These are phyloP conservation scores for Paratrypauchen microcephalus DNA, from an alignment of 2,797 vertebrate genomes.

Conservation along the genomic window DNA sequence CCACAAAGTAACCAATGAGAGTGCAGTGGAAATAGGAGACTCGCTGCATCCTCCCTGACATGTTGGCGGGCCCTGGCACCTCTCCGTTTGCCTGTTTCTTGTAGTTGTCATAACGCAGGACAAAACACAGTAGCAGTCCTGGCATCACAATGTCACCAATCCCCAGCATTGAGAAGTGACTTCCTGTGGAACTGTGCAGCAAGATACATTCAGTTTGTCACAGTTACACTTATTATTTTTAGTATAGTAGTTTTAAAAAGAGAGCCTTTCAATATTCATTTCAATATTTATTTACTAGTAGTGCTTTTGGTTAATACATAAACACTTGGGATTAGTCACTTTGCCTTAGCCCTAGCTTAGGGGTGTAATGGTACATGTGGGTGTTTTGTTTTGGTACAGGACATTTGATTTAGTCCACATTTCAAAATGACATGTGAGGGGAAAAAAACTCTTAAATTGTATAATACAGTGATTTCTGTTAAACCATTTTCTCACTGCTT, in stretches of 20 bases:
- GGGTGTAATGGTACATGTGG: too few relatives aligned
- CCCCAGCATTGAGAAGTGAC: conserved; percentile 99
- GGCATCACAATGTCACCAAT: conserved; percentile 99
- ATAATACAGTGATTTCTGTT: too few relatives aligned
- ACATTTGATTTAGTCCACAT: too few relatives aligned
- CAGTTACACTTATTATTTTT: neutral
- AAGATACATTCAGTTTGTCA: neutral
- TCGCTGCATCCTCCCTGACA: conserved; percentile 95
- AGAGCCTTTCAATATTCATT: neutral
- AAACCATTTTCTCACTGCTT: too few relatives aligned
- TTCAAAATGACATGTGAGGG: too few relatives aligned
- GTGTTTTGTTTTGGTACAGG: too few relatives aligned
- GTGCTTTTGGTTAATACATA: too few relatives aligned
- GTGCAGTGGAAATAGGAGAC: conserved; percentile 99
- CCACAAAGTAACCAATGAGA: conserved; percentile 98
- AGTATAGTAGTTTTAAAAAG: too few relatives aligned
- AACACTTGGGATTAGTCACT: too few relatives aligned
- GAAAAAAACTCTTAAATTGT: too few relatives aligned
- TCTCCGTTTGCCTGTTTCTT: conserved; percentile 94
- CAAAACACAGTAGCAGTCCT: conserved; percentile 94
- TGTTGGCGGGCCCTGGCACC: conserved; percentile 79
- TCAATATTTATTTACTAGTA: neutral
- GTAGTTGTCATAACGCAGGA: conserved; percentile 98
- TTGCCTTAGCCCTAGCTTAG: too few relatives aligned
- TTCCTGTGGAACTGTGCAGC: conserved; percentile 88